Conservation (phyloP, 1,140 invertebrate species). For the Apis cerana region DNA sequence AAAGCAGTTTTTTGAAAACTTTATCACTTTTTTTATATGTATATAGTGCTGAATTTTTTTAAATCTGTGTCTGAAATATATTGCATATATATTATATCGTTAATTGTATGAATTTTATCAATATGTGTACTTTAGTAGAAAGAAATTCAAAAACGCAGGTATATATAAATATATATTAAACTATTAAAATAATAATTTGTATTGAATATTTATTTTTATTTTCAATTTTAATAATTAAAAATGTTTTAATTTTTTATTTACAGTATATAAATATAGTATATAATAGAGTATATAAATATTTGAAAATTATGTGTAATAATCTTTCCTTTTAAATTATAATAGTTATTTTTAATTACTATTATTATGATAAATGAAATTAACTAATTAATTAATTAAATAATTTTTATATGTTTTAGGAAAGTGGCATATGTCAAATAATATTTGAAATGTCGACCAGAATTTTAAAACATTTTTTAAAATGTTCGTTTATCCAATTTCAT, state of each 20-base stretch:
- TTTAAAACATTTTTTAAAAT: slow-evolving; percentile 58
- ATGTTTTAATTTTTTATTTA: neutral
- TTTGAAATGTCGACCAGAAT: neutral
- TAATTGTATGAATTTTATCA: slow-evolving; percentile 1
- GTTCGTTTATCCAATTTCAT: slow-evolving; percentile 72
- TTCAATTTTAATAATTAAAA: too few relatives aligned
- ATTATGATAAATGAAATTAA: neutral
- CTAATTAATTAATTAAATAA: neutral
- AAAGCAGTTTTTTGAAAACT: too few relatives aligned
- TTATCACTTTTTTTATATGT: too few relatives aligned
- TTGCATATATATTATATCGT: too few relatives aligned
- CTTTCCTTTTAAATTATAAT: too few relatives aligned
- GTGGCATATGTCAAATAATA: neutral
- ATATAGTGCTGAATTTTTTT: slow-evolving; percentile 15
- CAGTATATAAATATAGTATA: neutral
- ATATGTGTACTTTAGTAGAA: slow-evolving; percentile 20
- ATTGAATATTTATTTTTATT: neutral
- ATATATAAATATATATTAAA: neutral
- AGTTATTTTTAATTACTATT: too few relatives aligned
- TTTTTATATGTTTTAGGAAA: slow-evolving; percentile 10
- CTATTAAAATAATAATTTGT: neutral
- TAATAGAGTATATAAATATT: neutral
- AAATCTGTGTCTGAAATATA: too few relatives aligned
- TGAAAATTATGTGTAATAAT: neutral
- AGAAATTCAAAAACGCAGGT: neutral